Evolutionary conservation across 2,797 vertebrate species (phyloP).

Genomic region (Anguilla marmorata): DNA sequence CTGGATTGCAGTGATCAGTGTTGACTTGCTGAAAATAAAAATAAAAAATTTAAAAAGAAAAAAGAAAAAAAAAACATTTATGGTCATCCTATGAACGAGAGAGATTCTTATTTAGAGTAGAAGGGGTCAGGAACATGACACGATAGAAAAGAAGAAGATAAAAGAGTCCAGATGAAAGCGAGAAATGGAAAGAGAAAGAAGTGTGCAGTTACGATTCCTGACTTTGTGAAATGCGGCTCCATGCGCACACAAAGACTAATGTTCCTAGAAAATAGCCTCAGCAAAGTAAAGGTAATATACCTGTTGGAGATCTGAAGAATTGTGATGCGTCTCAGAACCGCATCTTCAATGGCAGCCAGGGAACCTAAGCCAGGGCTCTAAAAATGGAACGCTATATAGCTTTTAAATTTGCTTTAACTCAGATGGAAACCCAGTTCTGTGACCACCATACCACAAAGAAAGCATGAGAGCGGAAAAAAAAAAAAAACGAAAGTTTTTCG

Average conservation of each 20-base stretch:
- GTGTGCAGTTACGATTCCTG: neutral
- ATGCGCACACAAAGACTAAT: neutral
- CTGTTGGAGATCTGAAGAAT: slow-evolving; percentile 2
- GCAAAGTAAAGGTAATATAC: neutral
- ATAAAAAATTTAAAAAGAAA: neutral
- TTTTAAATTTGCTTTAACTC: neutral
- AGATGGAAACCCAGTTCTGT: neutral
- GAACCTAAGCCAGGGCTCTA: neutral
- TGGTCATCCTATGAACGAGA: neutral
- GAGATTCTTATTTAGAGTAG: neutral
- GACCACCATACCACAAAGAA: neutral
- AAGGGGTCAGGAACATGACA: neutral
- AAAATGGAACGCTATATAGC: neutral
- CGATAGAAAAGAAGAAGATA: neutral
- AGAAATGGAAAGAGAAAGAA: neutral
- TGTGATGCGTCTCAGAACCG: neutral
- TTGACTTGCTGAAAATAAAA: neutral
- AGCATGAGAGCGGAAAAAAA: neutral
- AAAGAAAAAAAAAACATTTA: neutral
- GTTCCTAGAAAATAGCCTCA: neutral
- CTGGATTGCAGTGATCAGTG: neutral
- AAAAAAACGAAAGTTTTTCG: neutral
- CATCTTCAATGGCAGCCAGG: neutral
- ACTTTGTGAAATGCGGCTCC: neutral
- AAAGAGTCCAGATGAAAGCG: neutral